phyloP scores from a whole-genome alignment of 2,113 vertebrate species.

The Brachionichthys hirsutus region DNA sequence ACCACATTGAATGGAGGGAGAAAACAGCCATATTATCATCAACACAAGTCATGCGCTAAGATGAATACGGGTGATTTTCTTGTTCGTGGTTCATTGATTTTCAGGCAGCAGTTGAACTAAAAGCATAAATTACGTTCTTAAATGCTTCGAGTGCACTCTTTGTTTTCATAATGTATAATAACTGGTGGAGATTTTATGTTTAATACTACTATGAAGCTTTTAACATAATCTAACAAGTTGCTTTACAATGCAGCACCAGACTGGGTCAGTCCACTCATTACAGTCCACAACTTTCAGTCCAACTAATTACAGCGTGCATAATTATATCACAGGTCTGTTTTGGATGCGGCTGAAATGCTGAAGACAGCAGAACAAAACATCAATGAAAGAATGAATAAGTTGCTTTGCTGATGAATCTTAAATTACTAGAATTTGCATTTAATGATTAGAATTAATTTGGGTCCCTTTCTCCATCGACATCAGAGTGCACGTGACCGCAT shows the following conservation, averaged over 20 bases:
- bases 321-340: too few relatives aligned
- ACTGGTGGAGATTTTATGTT: too few relatives aligned
- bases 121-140: not conserved
- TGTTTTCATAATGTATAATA: too few relatives aligned
- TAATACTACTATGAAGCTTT: too few relatives aligned
- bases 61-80: slow-evolving; percentile 14
- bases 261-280: not conserved
- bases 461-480: not conserved
- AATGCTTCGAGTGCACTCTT: too few relatives aligned
- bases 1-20: not conserved
- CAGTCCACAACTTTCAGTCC: not conserved
- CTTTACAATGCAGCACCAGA: too few relatives aligned
- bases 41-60: not conserved
- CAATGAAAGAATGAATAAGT: too few relatives aligned
- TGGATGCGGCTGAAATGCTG: too few relatives aligned
- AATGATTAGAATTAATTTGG: not conserved
- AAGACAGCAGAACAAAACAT: too few relatives aligned
- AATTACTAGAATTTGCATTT: not conserved
- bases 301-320: too few relatives aligned
- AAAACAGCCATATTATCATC: slow-evolving; percentile 3
- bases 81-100: not conserved
- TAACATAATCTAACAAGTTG: too few relatives aligned
- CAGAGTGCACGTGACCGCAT: not conserved
- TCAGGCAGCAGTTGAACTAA: not conserved
- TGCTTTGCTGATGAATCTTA: too few relatives aligned